Evolutionary conservation across 2,113 vertebrate species (phyloP).

Genomic region (Etia nguti): DNA sequence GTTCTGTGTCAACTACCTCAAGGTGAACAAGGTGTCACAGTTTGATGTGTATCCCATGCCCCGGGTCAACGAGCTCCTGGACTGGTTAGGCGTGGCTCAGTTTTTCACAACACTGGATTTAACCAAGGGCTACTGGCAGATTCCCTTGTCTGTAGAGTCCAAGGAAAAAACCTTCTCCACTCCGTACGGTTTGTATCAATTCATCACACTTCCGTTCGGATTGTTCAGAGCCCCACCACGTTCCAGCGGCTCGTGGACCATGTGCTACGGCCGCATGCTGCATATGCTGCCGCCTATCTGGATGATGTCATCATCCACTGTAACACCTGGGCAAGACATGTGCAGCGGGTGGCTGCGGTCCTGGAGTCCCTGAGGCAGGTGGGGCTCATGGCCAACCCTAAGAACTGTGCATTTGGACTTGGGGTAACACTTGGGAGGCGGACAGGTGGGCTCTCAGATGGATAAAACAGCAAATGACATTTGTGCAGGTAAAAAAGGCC

Average conservation of each 20-base stretch:
- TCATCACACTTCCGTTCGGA: background rate
- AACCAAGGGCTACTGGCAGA: background rate
- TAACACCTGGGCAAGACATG: background rate
- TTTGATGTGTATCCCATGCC: background rate
- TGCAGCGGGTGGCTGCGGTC: accelerated
- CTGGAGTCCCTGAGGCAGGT: background rate
- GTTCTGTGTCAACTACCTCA: background rate
- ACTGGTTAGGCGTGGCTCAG: background rate
- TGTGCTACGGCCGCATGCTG: background rate
- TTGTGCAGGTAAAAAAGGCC: background rate
- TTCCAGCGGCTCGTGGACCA: background rate
- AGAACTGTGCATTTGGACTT: background rate
- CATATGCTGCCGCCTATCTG: background rate
- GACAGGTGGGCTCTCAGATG: background rate
- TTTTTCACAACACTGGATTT: background rate
- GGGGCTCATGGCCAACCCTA: accelerated
- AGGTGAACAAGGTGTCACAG: background rate
- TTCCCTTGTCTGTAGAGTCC: background rate
- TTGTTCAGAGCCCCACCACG: background rate
- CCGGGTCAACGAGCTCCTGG: background rate
- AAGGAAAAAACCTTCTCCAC: background rate
- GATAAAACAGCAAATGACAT: background rate
- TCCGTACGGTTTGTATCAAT: background rate
- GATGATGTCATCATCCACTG: background rate
- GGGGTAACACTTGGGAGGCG: background rate